Evolutionary conservation across 92 coral and sea anemone genomes (phyloP).

Genomic region (Anthopleura xanthogrammica): DNA sequence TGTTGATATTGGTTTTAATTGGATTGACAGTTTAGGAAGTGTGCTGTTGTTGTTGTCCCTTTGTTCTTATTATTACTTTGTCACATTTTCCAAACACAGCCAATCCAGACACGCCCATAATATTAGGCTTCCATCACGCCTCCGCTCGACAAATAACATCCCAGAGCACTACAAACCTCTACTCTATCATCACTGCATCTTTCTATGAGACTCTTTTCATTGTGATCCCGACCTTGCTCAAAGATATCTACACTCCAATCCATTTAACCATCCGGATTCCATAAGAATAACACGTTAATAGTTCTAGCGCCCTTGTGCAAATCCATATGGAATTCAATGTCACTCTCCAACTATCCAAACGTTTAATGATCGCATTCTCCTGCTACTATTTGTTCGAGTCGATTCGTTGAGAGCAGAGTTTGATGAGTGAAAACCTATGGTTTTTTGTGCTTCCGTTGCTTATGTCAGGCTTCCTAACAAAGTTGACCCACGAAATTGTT

Average conservation of each 20-base stretch:
- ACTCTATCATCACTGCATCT: slow-evolving; percentile 17
- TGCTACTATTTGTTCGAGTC: slow-evolving; percentile 48
- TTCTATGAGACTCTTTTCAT: slow-evolving; percentile 8
- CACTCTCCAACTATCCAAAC: slow-evolving; percentile 29
- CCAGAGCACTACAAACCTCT: slow-evolving; percentile 16
- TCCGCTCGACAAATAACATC: slow-evolving; percentile 27
- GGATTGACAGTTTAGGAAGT: slow-evolving; percentile 83
- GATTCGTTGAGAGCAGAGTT: slow-evolving; percentile 25
- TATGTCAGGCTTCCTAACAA: slow-evolving; percentile 19
- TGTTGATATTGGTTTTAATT: slow-evolving; percentile 73
- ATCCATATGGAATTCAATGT: slow-evolving; percentile 10
- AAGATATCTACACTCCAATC: neutral
- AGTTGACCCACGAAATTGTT: slow-evolving; percentile 23
- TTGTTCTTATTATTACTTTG: slow-evolving; percentile 68
- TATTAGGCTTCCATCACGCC: slow-evolving; percentile 35
- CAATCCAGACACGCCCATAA: slow-evolving; percentile 30
- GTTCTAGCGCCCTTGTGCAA: slow-evolving; percentile 19
- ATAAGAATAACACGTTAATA: slow-evolving; percentile 11
- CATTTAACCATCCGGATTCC: slow-evolving; percentile 5
- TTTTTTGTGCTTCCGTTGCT: slow-evolving; percentile 27
- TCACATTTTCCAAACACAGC: slow-evolving; percentile 56
- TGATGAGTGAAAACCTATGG: slow-evolving; percentile 21
- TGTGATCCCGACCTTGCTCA: slow-evolving; percentile 6
- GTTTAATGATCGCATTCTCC: slow-evolving; percentile 38
- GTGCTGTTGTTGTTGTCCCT: slow-evolving; percentile 61